Evolutionary conservation across 2,888 invertebrate genomes (phyloP), one percentile per base, ranked within the genome.

Genomic region (Diachrysia chrysitis): DNA sequence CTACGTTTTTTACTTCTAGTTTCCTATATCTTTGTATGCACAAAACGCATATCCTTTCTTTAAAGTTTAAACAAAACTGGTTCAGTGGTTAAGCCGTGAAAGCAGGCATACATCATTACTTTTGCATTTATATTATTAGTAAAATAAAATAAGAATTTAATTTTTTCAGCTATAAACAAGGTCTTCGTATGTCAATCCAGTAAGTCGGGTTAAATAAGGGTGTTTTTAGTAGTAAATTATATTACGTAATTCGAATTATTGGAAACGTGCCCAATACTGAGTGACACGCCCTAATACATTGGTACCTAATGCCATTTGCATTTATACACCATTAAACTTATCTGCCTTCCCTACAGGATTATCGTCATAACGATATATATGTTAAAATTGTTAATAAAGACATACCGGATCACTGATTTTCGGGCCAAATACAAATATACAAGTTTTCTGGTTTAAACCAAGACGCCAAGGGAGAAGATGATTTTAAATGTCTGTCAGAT

Each of bases 271-370:
- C 58, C 61, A 5, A 46, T 17, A 59, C 59, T 60, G 78, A 73
- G 37, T 17, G 21, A 57, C 74, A 68, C 78, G 48, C 67, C 48
- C 73, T 77, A 62, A 16, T 61, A 46, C 35, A 51, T 32, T 19
- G 32, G 12, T 5, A 16, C 23, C 60, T 68, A 78, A 63, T 35
- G 17, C 54, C 51, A 10, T 25, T 56, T 29, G 37, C 57, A 51
- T 58, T 37, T 48, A 53, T 48, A 78, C 58, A 37, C 54, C 46
- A 54, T 73, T 37, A 68, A 51, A 51, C 48, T 51, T 16, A 16
- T 58, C 69, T 61, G 55, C 9, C 62, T 58, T 78, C 78, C 74
- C 57, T 74, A 73, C 69, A 63, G 74, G 75, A 74, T 74, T 78
- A 74, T 54, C 35, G 69, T 37, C 59, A 42, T 25, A 48, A 35